Evolutionary conservation across 1,140 invertebrate genomes (phyloP).

Genomic region (Telenomus remus): DNA sequence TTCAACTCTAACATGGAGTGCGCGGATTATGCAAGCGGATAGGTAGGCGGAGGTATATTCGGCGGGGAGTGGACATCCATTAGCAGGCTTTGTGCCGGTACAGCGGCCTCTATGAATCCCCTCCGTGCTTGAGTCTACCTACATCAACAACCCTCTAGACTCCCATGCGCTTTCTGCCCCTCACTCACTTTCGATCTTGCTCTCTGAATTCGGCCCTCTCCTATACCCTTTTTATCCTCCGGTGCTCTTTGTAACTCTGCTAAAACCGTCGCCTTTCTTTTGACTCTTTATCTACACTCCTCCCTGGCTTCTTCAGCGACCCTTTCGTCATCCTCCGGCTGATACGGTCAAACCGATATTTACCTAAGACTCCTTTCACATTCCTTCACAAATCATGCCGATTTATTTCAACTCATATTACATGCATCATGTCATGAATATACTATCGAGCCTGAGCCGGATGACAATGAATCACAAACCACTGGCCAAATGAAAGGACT

Average conservation of each 20-base stretch:
- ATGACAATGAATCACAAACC: constrained; percentile 15
- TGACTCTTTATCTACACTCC: constrained; percentile 37
- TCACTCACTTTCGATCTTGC: constrained; percentile 56
- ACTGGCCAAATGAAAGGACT: constrained; percentile 7
- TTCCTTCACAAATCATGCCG: constrained; percentile 31
- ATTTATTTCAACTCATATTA: constrained; percentile 29
- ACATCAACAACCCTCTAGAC: constrained; percentile 58
- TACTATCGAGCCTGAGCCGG: constrained; percentile 13
- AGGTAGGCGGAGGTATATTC: constrained; percentile 61
- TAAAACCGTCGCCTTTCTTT: constrained; percentile 41
- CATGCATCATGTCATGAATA: constrained; percentile 32
- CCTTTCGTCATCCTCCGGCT: constrained; percentile 34
- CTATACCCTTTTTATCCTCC: constrained; percentile 47
- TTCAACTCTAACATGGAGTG: constrained; percentile 53
- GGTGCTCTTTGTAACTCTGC: constrained; percentile 39
- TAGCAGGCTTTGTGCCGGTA: constrained; percentile 63
- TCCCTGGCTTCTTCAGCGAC: constrained; percentile 42
- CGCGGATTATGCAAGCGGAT: constrained; percentile 60
- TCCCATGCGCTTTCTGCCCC: constrained; percentile 50
- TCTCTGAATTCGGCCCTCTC: constrained; percentile 53
- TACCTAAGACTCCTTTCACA: constrained; percentile 35
- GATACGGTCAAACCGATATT: constrained; percentile 53
- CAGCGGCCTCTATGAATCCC: constrained; percentile 59
- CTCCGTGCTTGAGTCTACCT: constrained; percentile 51
- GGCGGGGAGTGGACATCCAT: constrained; percentile 67